Percentiles rank a stretch among this genome's conserved stretches.
phyloP scores from a whole-genome alignment of 2,888 invertebrate genomes.

The Pedicia rivosa region DNA sequence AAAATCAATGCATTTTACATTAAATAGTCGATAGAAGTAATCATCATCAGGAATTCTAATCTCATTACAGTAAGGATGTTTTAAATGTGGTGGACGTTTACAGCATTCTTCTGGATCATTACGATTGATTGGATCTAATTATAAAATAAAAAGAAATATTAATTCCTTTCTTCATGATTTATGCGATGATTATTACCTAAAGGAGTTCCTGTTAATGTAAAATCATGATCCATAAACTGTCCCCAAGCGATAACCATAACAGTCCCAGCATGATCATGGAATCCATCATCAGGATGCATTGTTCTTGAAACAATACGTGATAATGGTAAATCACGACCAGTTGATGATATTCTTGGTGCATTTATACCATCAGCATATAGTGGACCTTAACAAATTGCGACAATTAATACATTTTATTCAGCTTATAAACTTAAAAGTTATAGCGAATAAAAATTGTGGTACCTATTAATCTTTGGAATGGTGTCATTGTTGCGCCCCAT shows the following conservation, averaged over 20 bases:
- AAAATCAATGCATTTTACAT: constrained; percentile 77
- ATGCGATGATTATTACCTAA: constrained; percentile 72
- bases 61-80: constrained; percentile 84
- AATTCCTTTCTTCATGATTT: constrained; percentile 71
- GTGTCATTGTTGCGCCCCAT: constrained; percentile 74
- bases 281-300: constrained; percentile 85
- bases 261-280: constrained; percentile 85
- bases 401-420: constrained; percentile 37
- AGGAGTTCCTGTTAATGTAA: constrained; percentile 75
- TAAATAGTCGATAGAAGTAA: constrained; percentile 73
- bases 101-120: constrained; percentile 89
- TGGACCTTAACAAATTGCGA: too few species aligned
- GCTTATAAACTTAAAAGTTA: not conserved
- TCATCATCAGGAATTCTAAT: constrained; percentile 78
- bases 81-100: constrained; percentile 60
- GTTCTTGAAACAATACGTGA: constrained; percentile 77
- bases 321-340: constrained; percentile 60
- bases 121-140: constrained; percentile 60
- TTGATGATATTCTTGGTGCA: constrained; percentile 63
- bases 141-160: not conserved
- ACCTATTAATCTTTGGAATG: constrained; percentile 55
- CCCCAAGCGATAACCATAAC: constrained; percentile 92
- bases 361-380: constrained; percentile 74
- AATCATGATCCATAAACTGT: constrained; percentile 90
- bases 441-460: not conserved